These are phyloP conservation scores for Mantis religiosa DNA, from an alignment of 2,888 invertebrate genomes.

Conservation along the genomic window DNA sequence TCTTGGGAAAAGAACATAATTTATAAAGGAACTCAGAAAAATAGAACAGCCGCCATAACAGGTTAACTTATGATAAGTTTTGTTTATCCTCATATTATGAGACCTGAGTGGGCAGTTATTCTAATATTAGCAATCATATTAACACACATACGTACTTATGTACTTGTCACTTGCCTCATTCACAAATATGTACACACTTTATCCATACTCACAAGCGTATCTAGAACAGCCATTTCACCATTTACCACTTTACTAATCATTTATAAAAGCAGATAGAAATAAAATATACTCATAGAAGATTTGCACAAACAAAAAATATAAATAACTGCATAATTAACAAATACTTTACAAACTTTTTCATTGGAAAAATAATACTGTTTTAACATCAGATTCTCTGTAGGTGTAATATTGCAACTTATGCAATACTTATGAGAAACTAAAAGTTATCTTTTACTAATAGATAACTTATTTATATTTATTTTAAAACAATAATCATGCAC, in stretches of 20 bases:
- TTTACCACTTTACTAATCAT: background rate
- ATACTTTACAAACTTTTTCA: background rate
- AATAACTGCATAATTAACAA: background rate
- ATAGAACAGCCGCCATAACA: conserved; percentile 4
- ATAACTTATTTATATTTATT: background rate
- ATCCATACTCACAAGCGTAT: background rate
- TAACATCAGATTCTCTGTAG: background rate
- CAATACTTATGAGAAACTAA: background rate
- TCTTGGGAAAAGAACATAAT: background rate
- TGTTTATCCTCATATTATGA: conserved; percentile 7
- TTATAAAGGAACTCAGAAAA: conserved; percentile 5
- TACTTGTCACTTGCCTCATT: background rate
- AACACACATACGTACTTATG: background rate
- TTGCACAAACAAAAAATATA: background rate
- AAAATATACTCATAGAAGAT: background rate
- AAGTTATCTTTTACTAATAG: background rate
- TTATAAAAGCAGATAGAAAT: background rate
- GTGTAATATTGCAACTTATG: background rate
- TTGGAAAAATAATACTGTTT: background rate
- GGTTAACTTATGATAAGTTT: background rate
- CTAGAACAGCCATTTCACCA: background rate
- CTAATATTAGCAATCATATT: background rate
- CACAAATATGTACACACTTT: background rate
- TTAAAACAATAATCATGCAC: background rate
- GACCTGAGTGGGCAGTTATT: conserved; percentile 20